Evolutionary conservation across 2,888 invertebrate genomes (phyloP).

Genomic region (Strigamia transsilvanica): DNA sequence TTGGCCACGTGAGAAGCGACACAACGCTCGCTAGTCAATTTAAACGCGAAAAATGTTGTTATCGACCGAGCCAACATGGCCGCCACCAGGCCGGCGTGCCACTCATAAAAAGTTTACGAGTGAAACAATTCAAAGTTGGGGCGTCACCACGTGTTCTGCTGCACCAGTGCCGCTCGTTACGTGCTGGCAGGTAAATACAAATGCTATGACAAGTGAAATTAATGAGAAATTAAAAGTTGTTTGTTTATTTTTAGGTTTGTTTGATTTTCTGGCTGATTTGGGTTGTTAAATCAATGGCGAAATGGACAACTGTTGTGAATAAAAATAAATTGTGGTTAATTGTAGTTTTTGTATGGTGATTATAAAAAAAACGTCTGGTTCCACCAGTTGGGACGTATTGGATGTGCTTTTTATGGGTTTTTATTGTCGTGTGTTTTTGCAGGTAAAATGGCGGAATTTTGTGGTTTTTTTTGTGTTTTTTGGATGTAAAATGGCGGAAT

Average conservation of each 20-base stretch:
- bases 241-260: background rate
- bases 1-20: too few species aligned
- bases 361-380: background rate
- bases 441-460: too few species aligned
- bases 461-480: too few species aligned
- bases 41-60: background rate
- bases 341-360: background rate
- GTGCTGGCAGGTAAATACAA: too few species aligned
- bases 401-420: too few species aligned
- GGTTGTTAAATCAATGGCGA: too few species aligned
- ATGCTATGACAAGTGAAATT: too few species aligned
- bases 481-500: too few species aligned
- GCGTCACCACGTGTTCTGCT: background rate
- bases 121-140: background rate
- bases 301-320: background rate
- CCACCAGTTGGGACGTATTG: too few species aligned
- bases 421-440: too few species aligned
- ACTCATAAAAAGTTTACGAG: background rate
- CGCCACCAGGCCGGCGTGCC: slow-evolving; percentile 27
- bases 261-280: background rate
- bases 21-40: background rate
- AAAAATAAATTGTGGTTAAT: slow-evolving; percentile 1
- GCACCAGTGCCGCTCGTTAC: too few species aligned
- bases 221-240: too few species aligned
- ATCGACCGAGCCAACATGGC: background rate